phyloP scores from a whole-genome alignment of 2,888 invertebrate species.

The Timema cristinae region DNA sequence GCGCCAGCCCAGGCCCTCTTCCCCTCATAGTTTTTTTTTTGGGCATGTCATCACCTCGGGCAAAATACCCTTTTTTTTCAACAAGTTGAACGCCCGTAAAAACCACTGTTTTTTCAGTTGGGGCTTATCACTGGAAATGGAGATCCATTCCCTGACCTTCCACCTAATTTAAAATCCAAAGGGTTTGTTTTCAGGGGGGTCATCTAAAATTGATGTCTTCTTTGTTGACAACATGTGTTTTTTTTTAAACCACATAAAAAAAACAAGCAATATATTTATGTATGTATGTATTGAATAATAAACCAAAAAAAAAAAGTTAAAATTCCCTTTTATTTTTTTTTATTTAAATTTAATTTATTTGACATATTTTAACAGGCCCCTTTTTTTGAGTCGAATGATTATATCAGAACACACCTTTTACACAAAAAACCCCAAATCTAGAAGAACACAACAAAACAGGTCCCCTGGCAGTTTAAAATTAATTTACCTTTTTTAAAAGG shows the following conservation, averaged over 20 bases:
- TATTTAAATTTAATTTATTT: too few relatives aligned
- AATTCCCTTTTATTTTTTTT: too few relatives aligned
- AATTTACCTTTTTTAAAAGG: too few relatives aligned
- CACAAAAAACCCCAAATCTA: too few relatives aligned
- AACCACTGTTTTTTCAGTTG: constrained; percentile 20
- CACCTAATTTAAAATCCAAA: too few relatives aligned
- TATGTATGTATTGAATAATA: too few relatives aligned
- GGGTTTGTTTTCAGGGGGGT: constrained; percentile 11
- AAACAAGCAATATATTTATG: background rate
- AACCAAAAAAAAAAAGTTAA: too few relatives aligned
- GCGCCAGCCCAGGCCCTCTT: constrained; percentile 46
- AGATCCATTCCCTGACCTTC: constrained; percentile 35
- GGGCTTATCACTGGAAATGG: constrained; percentile 35
- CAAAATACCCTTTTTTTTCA: constrained; percentile 18
- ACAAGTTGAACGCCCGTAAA: constrained; percentile 20
- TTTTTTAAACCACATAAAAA: constrained; percentile 37
- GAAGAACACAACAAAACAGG: too few relatives aligned
- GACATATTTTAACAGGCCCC: too few relatives aligned
- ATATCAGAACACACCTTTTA: too few relatives aligned
- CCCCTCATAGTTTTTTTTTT: constrained; percentile 32
- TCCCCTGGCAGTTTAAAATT: too few relatives aligned
- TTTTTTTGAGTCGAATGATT: too few relatives aligned
- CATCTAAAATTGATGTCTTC: constrained; percentile 18
- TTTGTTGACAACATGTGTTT: constrained; percentile 35
- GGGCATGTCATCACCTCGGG: constrained; percentile 27